Base-by-base conservation (phyloP, 2,888 invertebrate genomes). In the Germaria angustata region DNA sequence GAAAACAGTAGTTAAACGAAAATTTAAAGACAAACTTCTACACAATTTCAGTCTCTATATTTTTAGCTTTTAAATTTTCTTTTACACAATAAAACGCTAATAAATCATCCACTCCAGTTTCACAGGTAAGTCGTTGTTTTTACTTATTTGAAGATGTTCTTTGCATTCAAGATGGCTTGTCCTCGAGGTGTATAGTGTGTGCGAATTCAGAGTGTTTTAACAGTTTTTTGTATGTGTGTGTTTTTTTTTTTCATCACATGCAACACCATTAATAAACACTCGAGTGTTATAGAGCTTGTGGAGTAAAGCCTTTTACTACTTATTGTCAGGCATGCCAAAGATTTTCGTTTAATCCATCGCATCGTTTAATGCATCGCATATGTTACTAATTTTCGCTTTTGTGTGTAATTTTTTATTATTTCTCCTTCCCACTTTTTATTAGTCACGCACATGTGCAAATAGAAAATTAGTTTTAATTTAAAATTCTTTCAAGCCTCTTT, bases 361-460 rank as follows among this genome's bases (percentile, higher is more conserved):
- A n/a, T n/a, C n/a, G n/a, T n/a, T n/a, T n/a, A n/a, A n/a, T n/a
- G n/a, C n/a, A n/a, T n/a, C n/a, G n/a, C n/a, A n/a, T n/a, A n/a
- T n/a, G n/a, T n/a, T n/a, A n/a, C n/a, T n/a, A n/a, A n/a, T n/a
- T n/a, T n/a, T n/a, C n/a, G n/a, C n/a, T n/a, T n/a, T n/a, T n/a
- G 36, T 6, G 5, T 36, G 36, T 9, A 36, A 11, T 8, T 36
- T 36, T 36, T 46, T 46, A 6, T 15, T 22, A 8, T 36, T 36
- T 22, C 22, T 41, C 5, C 39, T 49, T 22, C 9, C 9, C 2
- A 13, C 0, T 41, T 53, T 71, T 71, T 57, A 55, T 65, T 57
- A 32, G 71, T 71, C 57, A 78, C 71, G 78, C n/a, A n/a, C 69
- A 78, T 71, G 78, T 55, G 55, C 46, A 17, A 55, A 57, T 69